Conservation (phyloP, 2,888 invertebrate genomes). For the Gibbula magus region DNA sequence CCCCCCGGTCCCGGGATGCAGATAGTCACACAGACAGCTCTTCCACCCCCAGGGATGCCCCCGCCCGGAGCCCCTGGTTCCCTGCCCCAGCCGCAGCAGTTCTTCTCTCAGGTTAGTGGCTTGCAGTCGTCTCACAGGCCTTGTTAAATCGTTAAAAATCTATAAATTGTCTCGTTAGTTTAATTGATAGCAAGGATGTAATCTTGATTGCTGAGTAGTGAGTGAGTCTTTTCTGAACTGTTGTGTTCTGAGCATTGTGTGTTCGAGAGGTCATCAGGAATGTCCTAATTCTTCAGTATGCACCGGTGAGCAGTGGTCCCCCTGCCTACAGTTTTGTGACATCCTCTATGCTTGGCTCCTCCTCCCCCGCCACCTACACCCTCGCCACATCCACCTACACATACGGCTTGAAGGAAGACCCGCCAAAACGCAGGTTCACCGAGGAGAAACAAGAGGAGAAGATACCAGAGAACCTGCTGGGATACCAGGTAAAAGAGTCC, state of each 20-base stretch:
- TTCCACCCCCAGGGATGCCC: slow-evolving; percentile 33
- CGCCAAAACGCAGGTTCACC: slow-evolving; percentile 63
- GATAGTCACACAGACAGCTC: slow-evolving; percentile 37
- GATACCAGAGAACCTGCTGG: slow-evolving; percentile 66
- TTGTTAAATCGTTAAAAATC: neutral
- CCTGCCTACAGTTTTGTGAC: slow-evolving; percentile 18
- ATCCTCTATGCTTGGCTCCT: slow-evolving; percentile 34
- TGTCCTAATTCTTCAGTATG: neutral
- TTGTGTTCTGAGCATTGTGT: too few relatives aligned
- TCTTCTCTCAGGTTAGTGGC: slow-evolving; percentile 16
- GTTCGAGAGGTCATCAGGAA: too few relatives aligned
- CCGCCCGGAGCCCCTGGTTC: slow-evolving; percentile 27
- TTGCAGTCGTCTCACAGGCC: neutral
- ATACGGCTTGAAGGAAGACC: slow-evolving; percentile 51
- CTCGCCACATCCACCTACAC: slow-evolving; percentile 44
- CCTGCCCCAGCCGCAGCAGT: slow-evolving; percentile 23
- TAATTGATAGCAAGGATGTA: too few relatives aligned
- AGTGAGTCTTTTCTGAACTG: too few relatives aligned
- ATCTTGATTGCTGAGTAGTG: too few relatives aligned
- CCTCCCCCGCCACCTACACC: slow-evolving; percentile 37
- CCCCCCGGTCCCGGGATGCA: slow-evolving; percentile 18
- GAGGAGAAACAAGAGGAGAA: slow-evolving; percentile 70
- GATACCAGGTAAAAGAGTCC: slow-evolving; percentile 62
- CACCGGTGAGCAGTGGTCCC: slow-evolving; percentile 29
- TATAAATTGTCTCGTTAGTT: neutral